Evolutionary conservation across 2,113 vertebrate species (phyloP).

Genomic region (Tretioscincus oriximinensis): DNA sequence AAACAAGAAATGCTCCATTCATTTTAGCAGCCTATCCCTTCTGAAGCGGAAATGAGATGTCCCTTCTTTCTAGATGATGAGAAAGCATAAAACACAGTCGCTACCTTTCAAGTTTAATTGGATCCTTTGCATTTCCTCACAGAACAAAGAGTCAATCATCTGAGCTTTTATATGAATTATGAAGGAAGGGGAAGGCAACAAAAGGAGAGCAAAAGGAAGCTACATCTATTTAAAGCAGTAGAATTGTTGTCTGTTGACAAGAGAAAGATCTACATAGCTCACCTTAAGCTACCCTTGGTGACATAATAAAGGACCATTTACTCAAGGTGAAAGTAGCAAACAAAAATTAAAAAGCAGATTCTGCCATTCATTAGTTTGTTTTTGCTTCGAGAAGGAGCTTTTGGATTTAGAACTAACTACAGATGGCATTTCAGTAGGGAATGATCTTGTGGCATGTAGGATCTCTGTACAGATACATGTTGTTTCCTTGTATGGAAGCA

Average conservation of each 20-base stretch:
- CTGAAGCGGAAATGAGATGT: neutral
- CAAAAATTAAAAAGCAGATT: neutral
- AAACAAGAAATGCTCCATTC: neutral
- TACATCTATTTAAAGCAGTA: constrained; percentile 1
- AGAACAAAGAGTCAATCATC: neutral
- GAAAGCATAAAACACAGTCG: neutral
- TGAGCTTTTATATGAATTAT: neutral
- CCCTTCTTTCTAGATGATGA: neutral
- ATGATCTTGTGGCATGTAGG: neutral
- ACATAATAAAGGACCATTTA: constrained; percentile 40
- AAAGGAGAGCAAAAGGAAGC: neutral
- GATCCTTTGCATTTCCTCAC: neutral
- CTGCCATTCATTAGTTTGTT: neutral
- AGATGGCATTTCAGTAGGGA: constrained; percentile 19
- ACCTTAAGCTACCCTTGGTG: constrained; percentile 11
- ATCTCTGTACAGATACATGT: constrained; percentile 1
- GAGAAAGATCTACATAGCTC: neutral
- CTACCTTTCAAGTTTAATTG: neutral
- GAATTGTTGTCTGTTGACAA: neutral
- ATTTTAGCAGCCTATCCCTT: neutral
- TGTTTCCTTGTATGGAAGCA: constrained; percentile 26
- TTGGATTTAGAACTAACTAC: constrained; percentile 4
- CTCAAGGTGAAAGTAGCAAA: constrained; percentile 9
- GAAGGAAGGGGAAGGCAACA: neutral
- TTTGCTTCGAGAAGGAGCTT: neutral